A percentile compares a stretch with the other conserved stretches of the same genome.
phyloP scores from a whole-genome alignment of 2,113 vertebrate genomes.

The Scophthalmus maximus region DNA sequence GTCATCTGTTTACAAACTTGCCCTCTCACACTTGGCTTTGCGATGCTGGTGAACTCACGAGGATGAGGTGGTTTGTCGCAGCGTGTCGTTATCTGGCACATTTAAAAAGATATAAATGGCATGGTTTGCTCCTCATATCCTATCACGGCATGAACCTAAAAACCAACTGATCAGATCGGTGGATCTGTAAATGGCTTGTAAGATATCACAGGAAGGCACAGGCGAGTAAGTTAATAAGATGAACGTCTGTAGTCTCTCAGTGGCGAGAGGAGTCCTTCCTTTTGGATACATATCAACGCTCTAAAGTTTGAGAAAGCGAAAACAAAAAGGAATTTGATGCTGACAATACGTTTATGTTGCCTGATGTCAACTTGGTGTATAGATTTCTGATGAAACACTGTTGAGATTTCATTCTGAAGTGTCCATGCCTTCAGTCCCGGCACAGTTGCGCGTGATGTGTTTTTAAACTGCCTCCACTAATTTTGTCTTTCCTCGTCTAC shows the following conservation, averaged over 20 bases:
- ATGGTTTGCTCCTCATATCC: neutral
- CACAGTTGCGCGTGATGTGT: neutral
- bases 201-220: constrained; percentile 12
- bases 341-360: neutral
- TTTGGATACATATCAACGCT: constrained; percentile 31
- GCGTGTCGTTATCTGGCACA: constrained; percentile 24
- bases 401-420: constrained; percentile 4
- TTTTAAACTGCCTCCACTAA: constrained; percentile 5
- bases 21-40: constrained; percentile 11
- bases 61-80: constrained; percentile 33
- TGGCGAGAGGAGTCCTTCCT: constrained; percentile 11
- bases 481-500: neutral
- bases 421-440: neutral
- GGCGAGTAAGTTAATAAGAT: neutral
- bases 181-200: constrained; percentile 42
- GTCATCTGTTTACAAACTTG: constrained; percentile 15
- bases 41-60: constrained; percentile 19
- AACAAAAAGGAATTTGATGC: neutral
- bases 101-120: constrained; percentile 17
- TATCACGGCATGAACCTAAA: neutral
- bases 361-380: neutral
- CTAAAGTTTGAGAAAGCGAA: neutral
- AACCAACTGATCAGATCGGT: constrained; percentile 11
- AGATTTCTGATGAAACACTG: neutral
- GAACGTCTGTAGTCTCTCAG: constrained; percentile 8